Base-by-base conservation (phyloP, 1,140 invertebrate species). In the Lycorma delicatula region DNA sequence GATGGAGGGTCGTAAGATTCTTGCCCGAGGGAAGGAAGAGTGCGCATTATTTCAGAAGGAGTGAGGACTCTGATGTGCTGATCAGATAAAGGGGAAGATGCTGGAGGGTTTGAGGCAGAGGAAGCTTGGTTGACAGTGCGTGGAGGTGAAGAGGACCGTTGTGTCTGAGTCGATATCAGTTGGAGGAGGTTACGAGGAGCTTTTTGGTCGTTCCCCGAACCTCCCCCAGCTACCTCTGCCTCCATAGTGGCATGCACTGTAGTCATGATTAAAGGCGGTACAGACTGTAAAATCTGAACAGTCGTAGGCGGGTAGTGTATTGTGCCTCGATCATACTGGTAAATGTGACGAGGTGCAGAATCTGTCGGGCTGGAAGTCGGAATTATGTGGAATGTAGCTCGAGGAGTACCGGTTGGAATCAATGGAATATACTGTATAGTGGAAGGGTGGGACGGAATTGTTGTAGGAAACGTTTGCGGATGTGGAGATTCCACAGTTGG, bases 11-110 rank as follows among this genome's bases (percentile, higher is more conserved):
- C 81, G 75, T 81, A 82, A 71, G 76, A 76, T 76, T 84, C 81
- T 77, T 83, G 82, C 75, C 75, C 76, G 72, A 89, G 80, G 72
- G 84, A 86, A 70, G 87, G 86, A 73, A 88, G 81, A 70, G 86
- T 89, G 77, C 84, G 82, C 86, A 89, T 89, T 71, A 89, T 89
- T 81, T 89, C 86, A 64, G 85, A 87, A 63, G 86, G 86, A 67
- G 87, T 89, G 71, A 89, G 80, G 74, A 88, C 86, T 73, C 86
- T 82, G 75, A 89, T 89, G 74, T 87, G 85, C 73, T 85, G 83
- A 75, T 88, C 85, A 70, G 73, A 71, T 66, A 74, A 56, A 22
- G 62, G 56, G 27, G 63, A 59, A 56, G 57, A 56, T 12, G 27
- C 20, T 6, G 49, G 54, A 58, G 57, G 50, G 53, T 59, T 52